phyloP scores from a whole-genome alignment of 2,888 invertebrate genomes.

The Anthrax anthrax region DNA sequence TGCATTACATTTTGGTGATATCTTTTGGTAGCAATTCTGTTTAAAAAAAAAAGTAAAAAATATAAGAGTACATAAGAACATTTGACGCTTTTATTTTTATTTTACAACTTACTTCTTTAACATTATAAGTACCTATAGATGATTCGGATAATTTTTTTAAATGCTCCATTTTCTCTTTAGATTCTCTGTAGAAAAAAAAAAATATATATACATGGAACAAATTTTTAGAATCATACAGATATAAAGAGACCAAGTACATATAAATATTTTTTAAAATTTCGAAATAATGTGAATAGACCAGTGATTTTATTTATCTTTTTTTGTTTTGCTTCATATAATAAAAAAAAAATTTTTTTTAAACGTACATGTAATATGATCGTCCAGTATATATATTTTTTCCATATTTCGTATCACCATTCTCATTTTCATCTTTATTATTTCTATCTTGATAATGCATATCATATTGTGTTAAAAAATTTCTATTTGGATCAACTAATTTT shows the following conservation, averaged over 20 bases:
- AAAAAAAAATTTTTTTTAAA: background rate
- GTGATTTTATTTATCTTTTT: no score
- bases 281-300: no score
- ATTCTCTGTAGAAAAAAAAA: slow-evolving; percentile 4
- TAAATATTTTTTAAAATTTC: no score
- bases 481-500: slow-evolving; percentile 8
- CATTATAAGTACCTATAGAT: slow-evolving; percentile 7
- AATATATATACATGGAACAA: no score
- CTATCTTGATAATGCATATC: slow-evolving; percentile 11
- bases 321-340: no score
- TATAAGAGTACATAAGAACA: background rate
- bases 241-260: no score
- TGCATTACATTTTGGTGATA: background rate
- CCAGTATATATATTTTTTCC: slow-evolving; percentile 5
- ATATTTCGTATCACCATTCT: background rate
- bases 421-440: background rate
- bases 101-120: slow-evolving; percentile 4
- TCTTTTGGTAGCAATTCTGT: slow-evolving; percentile 1
- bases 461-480: slow-evolving; percentile 6
- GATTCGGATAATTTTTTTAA: slow-evolving; percentile 1
- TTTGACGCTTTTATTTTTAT: background rate
- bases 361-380: slow-evolving; percentile 7
- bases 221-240: no score
- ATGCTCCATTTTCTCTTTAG: slow-evolving; percentile 4
- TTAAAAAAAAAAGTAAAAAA: background rate